Conservation (phyloP, 2,113 vertebrate genomes). For the Paedocypris sp. region DNA sequence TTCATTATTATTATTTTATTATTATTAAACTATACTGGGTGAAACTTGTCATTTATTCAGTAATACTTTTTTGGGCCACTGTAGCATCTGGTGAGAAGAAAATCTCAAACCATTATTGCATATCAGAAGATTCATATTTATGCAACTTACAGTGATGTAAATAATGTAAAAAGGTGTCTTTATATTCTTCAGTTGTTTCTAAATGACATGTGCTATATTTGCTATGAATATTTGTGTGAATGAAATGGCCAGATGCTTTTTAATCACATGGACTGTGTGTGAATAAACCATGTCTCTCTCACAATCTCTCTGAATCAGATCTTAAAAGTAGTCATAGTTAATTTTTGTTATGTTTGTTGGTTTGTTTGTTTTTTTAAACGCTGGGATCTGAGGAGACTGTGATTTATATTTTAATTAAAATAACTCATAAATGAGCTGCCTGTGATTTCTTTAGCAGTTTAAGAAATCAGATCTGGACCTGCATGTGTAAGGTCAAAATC, state of each 20-base stretch:
- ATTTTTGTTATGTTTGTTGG: too few relatives aligned
- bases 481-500: neutral
- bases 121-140: constrained; percentile 15
- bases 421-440: constrained; percentile 45
- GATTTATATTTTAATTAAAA: constrained; percentile 60
- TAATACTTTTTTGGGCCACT: neutral
- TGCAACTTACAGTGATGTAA: constrained; percentile 38
- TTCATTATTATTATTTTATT: neutral
- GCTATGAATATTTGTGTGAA: constrained; percentile 34
- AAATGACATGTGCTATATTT: constrained; percentile 42
- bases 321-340: too few relatives aligned
- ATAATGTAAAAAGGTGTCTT: constrained; percentile 38
- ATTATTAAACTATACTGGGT: neutral
- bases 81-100: neutral
- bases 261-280: constrained; percentile 32
- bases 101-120: constrained; percentile 7
- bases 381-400: constrained; percentile 51
- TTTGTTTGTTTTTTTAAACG: too few relatives aligned
- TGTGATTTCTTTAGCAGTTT: constrained; percentile 22
- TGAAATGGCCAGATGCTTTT: constrained; percentile 30
- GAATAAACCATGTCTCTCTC: constrained; percentile 15
- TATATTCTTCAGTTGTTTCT: constrained; percentile 16
- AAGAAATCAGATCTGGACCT: too few relatives aligned
- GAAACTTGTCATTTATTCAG: neutral
- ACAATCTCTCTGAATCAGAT: constrained; percentile 26